Evolutionary conservation across 2,797 vertebrate genomes (phyloP), one percentile per base, ranked within the genome.

Genomic region (Tadarida brasiliensis): DNA sequence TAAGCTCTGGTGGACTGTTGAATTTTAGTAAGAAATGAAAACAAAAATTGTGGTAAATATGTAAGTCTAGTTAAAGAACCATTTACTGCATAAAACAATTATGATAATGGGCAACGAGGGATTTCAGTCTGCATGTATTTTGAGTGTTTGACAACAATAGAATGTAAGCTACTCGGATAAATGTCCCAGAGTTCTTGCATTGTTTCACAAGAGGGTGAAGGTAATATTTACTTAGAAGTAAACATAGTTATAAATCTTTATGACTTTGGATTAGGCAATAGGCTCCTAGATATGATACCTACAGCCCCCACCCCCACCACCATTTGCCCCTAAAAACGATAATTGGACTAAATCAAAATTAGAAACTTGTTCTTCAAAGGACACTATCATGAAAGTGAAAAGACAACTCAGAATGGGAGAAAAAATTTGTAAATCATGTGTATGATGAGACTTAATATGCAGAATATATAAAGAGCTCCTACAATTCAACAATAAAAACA

Each of bases 21-120:
- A 70, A n/a, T 93, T 87, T 90, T 68, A 90, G n/a, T 35, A 94
- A 83, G 74, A 92, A 87, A 87, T 9, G 12, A 76, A 70, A 85
- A 59, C 5, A 39, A 74, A 78, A 89, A 28, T 5, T 49, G 9
- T 74, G 17, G 22, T 74, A 30, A 68, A 35, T 87, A 63, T 84
- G 7, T 49, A 54, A 70, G 26, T 35, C 49, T 59, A 84, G 11
- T 39, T 74, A 74, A 51, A 59, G 61, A 51, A 73, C 49, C 11
- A 78, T 54, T 94, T 39, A 39, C 17, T 76, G 35, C 70, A 57
- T 59, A 61, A 71, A 65, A 85, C 77, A 19, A n/a, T 33, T 28
- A 33, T 63, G 26, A 54, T 78, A 82, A 82, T 86, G 22, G 8
- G n/a, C 47, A 47, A n/a, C 11, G 26, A 73, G 30, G 24, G 9